These are phyloP conservation scores for Chesias legatella DNA, from an alignment of 2,888 invertebrate genomes.

Conservation along the genomic window DNA sequence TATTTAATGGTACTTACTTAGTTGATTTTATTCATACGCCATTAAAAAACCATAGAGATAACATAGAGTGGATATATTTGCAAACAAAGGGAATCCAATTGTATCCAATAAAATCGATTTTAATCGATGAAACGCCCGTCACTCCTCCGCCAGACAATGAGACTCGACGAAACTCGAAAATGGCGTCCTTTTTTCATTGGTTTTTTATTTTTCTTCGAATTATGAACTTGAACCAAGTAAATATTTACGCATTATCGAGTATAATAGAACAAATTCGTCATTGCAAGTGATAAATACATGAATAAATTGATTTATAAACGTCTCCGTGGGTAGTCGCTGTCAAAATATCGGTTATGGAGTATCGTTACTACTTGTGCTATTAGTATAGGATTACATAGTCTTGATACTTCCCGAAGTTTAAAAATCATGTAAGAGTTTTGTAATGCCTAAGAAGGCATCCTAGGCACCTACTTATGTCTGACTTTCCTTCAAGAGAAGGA, in stretches of 20 bases:
- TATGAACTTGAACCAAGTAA: constrained; percentile 25
- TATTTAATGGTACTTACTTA: constrained; percentile 22
- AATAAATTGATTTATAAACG: constrained; percentile 28
- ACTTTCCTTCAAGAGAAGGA: no score
- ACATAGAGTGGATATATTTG: constrained; percentile 47
- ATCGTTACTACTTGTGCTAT: constrained; percentile 2
- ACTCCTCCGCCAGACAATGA: constrained; percentile 52
- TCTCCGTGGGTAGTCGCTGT: constrained; percentile 57
- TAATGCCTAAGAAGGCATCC: no score
- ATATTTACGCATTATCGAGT: constrained; percentile 28
- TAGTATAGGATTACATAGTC: constrained; percentile 1
- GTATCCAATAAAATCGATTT: constrained; percentile 65
- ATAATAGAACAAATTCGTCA: constrained; percentile 34
- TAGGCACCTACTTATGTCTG: no score
- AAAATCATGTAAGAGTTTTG: no score
- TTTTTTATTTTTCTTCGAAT: constrained; percentile 29
- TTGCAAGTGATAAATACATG: constrained; percentile 41
- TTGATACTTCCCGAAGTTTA: constrained; percentile 4
- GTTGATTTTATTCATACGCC: constrained; percentile 26
- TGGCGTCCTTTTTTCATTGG: constrained; percentile 40
- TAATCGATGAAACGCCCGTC: constrained; percentile 60
- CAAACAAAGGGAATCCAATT: constrained; percentile 68
- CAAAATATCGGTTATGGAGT: constrained; percentile 49
- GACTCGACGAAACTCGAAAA: constrained; percentile 46
- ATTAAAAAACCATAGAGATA: constrained; percentile 37